phyloP scores from a whole-genome alignment of 2,113 vertebrate species.

The Salvelinus namaycush region DNA sequence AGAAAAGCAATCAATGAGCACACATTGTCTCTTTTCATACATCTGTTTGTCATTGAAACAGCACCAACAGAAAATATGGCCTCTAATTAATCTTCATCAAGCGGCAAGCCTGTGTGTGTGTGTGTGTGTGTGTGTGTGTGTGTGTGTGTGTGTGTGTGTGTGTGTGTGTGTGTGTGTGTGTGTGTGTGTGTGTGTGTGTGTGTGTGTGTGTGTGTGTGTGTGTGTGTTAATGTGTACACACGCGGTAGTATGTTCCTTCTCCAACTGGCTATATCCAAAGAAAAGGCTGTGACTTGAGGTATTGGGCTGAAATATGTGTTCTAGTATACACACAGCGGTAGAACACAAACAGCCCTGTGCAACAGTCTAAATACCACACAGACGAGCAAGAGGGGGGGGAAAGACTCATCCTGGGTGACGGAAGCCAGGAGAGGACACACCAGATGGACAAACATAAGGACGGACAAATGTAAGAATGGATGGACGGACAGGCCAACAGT shows the following conservation, averaged over 20 bases:
- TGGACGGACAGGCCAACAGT: too few species aligned
- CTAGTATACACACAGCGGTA: not conserved
- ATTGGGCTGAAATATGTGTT: slow-evolving; percentile 7
- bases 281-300: not conserved
- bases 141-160: not conserved
- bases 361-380: too few species aligned
- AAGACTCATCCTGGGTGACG: too few species aligned
- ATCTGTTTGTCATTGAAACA: not conserved
- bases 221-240: too few species aligned
- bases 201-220: slow-evolving; percentile 9
- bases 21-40: not conserved
- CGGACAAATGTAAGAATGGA: too few species aligned
- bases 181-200: not conserved
- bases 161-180: slow-evolving; percentile 6
- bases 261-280: not conserved
- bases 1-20: not conserved
- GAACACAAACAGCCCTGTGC: slow-evolving; percentile 25
- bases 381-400: too few species aligned
- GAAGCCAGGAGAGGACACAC: not conserved
- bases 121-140: slow-evolving; percentile 5
- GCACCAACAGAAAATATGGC: not conserved
- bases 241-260: too few species aligned
- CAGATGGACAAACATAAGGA: too few species aligned
- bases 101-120: not conserved
- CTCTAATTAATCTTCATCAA: not conserved